Evolutionary conservation across 2,113 vertebrate genomes (phyloP).

Genomic region (Saguinus imperator): DNA sequence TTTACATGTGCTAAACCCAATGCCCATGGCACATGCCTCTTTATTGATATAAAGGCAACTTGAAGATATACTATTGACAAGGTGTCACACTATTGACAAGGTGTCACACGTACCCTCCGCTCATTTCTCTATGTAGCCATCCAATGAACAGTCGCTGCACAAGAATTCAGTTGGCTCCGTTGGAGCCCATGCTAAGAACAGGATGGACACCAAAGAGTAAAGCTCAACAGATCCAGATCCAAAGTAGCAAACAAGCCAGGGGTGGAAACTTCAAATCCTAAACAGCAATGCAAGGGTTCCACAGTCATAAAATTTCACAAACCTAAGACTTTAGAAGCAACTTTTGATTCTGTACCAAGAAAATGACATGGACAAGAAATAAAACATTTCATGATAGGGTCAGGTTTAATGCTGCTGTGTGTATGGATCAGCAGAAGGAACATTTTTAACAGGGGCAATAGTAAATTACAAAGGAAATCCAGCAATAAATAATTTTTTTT

Average conservation of each 20-base stretch:
- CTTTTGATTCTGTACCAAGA: not conserved
- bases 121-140: not conserved
- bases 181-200: not conserved
- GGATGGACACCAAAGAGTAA: not conserved
- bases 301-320: not conserved
- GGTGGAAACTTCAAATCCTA: not conserved
- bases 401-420: not conserved
- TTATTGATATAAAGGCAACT: not conserved
- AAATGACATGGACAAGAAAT: not conserved
- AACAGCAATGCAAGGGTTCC: too few species aligned
- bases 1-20: not conserved
- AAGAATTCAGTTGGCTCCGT: not conserved
- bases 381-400: not conserved
- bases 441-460: not conserved
- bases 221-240: not conserved
- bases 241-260: not conserved
- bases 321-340: not conserved
- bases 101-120: too few species aligned
- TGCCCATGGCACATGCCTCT: not conserved
- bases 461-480: not conserved
- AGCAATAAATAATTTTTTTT: not conserved
- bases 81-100: not conserved
- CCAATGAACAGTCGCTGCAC: not conserved
- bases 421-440: not conserved
- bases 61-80: not conserved